Evolutionary conservation across 1,140 invertebrate species (phyloP), one percentile per base, ranked within the genome.

Genomic region (Tyrophagus putrescentiae): DNA sequence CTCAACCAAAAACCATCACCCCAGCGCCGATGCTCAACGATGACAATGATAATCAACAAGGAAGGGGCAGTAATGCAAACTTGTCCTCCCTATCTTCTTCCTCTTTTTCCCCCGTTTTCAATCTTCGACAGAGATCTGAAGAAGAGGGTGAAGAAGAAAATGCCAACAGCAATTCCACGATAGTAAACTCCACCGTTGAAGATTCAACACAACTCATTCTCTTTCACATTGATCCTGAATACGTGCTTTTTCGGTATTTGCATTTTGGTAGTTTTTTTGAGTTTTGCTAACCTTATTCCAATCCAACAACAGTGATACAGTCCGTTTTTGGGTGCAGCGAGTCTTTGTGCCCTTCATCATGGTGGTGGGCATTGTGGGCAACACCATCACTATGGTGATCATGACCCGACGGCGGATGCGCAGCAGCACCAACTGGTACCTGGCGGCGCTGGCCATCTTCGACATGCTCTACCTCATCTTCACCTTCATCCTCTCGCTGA

Each of bases 351-450:
- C 83, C n/a, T 75, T 82, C 31, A 74, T 84, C 53, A 73, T 82
- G 64, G 70, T 77, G 61, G 72, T 83, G 57, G 84, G 84, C 52
- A 76, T 84, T 36, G 69, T 82, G 60, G 83, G 83, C 31, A 85
- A 85, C 68, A 72, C 78, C 33, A 72, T 84, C 33, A 84, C 82
- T 34, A 79, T 85, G 57, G 77, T 84, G 64, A 82, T 86, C 56
- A 75, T 86, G 58, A 84, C 82, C 62, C 74, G 82, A 52, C 76
- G 81, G 64, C 76, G 79, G 32, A 85, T 86, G 84, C 72, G 81
- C 57, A 80, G 79, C 60, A 84, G 83, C 28, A 85, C 84, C 39
- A 84, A 85, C 71, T 70, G 67, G 64, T 85, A 85, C 70, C 72
- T 85, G 65, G 82, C 80, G 54, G 82, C 83, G 0, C 67, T 85